phyloP scores from a whole-genome alignment of 1,140 invertebrate genomes.

The Drosophila bipectinata region DNA sequence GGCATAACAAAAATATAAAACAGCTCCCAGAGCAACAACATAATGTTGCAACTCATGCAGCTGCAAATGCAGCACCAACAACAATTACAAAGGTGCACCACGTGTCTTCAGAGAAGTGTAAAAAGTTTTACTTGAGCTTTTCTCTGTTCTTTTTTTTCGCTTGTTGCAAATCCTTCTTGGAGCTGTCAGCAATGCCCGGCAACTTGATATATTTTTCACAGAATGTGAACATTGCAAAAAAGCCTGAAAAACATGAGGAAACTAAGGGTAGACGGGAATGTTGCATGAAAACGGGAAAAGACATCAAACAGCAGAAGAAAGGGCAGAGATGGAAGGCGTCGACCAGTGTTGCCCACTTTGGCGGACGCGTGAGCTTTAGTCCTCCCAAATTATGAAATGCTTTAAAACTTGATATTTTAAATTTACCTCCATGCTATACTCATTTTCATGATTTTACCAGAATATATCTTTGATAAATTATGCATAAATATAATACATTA shows the following conservation, averaged over 20 bases:
- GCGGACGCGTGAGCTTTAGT: background rate
- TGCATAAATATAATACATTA: no score
- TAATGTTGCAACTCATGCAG: conserved; percentile 3
- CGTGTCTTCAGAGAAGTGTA: conserved; percentile 36
- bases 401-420: no score
- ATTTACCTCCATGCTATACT: no score
- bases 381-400: no score
- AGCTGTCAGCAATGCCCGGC: conserved; percentile 59
- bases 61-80: conserved; percentile 34
- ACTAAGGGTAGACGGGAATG: conserved; percentile 13
- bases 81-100: conserved; percentile 47
- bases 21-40: conserved; percentile 16
- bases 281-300: conserved; percentile 49
- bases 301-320: conserved; percentile 48
- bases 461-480: no score
- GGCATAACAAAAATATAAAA: conserved; percentile 36
- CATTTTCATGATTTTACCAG: no score
- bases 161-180: conserved; percentile 55
- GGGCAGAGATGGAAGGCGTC: conserved; percentile 22
- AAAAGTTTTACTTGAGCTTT: conserved; percentile 49
- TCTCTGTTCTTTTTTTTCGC: conserved; percentile 3
- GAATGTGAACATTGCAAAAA: conserved; percentile 43
- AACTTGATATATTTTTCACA: conserved; percentile 64
- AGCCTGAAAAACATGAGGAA: conserved; percentile 11
- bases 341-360: conserved; percentile 18